A percentile compares a stretch with the other conserved stretches of the same genome.
phyloP scores from a whole-genome alignment of 2,888 invertebrate genomes.

The Amaurobius ferox region DNA sequence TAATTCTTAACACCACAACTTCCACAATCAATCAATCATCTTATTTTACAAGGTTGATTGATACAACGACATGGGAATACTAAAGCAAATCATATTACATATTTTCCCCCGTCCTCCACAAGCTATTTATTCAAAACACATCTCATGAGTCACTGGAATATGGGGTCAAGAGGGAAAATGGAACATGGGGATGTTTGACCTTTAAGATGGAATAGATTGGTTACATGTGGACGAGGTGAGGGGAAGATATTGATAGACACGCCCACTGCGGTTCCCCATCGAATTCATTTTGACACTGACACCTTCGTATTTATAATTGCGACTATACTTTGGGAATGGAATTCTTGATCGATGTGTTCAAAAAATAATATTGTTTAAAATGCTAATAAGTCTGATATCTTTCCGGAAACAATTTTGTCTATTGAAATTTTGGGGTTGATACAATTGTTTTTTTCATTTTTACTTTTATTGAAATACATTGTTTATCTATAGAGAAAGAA shows the following conservation, averaged over 20 bases:
- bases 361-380: too few species aligned
- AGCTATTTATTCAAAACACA: constrained; percentile 1
- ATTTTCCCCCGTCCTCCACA: neutral
- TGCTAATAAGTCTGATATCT: too few species aligned
- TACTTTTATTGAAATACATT: too few species aligned
- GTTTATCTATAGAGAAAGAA: too few species aligned
- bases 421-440: too few species aligned
- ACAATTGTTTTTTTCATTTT: too few species aligned
- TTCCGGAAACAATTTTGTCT: too few species aligned
- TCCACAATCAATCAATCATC: too few species aligned
- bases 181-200: constrained; percentile 8
- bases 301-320: neutral
- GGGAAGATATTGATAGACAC: neutral
- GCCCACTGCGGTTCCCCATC: constrained; percentile 3
- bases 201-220: constrained; percentile 7
- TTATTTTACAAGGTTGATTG: too few species aligned
- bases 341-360: too few species aligned
- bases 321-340: too few species aligned
- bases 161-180: neutral
- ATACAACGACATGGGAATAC: neutral
- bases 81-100: neutral
- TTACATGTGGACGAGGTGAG: neutral
- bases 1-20: too few species aligned
- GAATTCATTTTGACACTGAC: neutral
- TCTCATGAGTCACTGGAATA: neutral